A percentile compares a stretch with the other conserved stretches of the same genome.
phyloP scores from a whole-genome alignment of 2,113 vertebrate species.

The Himantopus leucocephalus region DNA sequence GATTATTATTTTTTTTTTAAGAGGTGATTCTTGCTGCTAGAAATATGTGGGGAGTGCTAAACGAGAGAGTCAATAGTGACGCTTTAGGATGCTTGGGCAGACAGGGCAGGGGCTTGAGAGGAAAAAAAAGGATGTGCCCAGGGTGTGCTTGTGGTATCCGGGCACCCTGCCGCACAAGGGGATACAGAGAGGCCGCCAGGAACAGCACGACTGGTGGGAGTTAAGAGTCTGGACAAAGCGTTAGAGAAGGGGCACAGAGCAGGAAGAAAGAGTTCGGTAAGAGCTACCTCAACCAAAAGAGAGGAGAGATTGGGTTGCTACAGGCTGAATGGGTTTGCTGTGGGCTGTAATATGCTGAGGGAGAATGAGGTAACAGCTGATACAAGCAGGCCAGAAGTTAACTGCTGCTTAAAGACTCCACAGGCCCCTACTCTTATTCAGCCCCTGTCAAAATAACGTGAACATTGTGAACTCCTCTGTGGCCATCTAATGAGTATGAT shows the following conservation, averaged over 20 bases:
- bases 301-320: not conserved
- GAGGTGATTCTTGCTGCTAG: not conserved
- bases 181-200: not conserved
- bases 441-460: not conserved
- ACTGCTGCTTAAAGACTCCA: not conserved
- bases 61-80: accelerated
- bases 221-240: not conserved
- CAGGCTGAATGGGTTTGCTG: not conserved
- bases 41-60: not conserved
- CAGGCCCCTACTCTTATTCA: not conserved
- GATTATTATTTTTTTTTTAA: not conserved
- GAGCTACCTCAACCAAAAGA: not conserved
- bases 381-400: not conserved
- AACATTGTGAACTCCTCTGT: not conserved
- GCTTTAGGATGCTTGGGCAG: not conserved
- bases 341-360: not conserved
- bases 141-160: not conserved
- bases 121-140: not conserved
- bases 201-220: not conserved
- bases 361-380: not conserved
- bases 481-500: not conserved
- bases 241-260: not conserved
- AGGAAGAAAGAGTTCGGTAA: not conserved
- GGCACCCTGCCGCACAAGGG: not conserved
- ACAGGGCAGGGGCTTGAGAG: not conserved